Evolutionary conservation across 2,888 invertebrate species (phyloP).

Genomic region (Automeris io): DNA sequence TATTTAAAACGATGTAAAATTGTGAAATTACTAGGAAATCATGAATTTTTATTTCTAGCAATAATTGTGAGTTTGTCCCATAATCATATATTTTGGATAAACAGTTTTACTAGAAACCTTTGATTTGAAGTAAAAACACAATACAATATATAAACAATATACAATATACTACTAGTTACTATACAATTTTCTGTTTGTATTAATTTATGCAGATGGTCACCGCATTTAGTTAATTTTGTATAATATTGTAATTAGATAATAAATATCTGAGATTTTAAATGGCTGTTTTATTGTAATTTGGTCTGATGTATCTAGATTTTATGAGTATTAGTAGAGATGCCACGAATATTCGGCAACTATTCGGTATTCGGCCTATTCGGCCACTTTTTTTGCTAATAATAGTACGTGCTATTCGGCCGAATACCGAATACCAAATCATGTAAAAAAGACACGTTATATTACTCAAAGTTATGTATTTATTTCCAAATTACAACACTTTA

Average conservation of each 20-base stretch:
- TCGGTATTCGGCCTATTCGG: background rate
- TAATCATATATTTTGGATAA: slow-evolving; percentile 2
- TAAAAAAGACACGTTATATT: no score
- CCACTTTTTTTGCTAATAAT: background rate
- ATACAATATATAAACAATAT: no score
- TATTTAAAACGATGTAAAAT: no score
- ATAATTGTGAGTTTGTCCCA: slow-evolving; percentile 2
- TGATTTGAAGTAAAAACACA: no score
- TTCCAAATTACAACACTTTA: background rate
- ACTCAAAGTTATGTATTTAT: no score
- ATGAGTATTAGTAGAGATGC: background rate
- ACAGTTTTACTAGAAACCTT: no score
- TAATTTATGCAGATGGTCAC: slow-evolving; percentile 21
- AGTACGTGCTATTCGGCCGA: no score
- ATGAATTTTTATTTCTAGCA: no score
- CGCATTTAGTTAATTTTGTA: slow-evolving; percentile 38
- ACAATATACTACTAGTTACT: no score
- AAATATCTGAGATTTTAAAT: slow-evolving; percentile 23
- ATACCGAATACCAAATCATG: no score
- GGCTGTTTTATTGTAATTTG: slow-evolving; percentile 3
- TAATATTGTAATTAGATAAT: slow-evolving; percentile 37
- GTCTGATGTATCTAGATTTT: background rate
- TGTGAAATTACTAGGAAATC: background rate
- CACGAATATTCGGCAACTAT: slow-evolving; percentile 2
- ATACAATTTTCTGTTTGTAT: no score